Percentiles rank a stretch among this genome's conserved stretches.
Evolutionary conservation across 1,140 invertebrate species (phyloP).

Genomic region (Zaprionus kolodkinae): DNA sequence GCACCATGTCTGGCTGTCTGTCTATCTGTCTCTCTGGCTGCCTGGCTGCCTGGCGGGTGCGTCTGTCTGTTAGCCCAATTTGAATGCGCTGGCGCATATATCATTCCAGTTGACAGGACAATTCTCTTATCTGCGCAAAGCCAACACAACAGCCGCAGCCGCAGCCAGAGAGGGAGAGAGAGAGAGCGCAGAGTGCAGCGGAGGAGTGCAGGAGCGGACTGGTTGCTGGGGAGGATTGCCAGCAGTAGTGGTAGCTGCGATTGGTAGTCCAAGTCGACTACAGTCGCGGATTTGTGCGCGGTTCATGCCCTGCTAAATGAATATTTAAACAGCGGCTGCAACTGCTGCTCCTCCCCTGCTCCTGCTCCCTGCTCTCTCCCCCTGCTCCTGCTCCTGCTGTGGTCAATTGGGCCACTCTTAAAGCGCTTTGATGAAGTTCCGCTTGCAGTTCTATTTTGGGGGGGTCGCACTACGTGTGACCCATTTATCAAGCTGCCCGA

Average conservation of each 20-base stretch:
- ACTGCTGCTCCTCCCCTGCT: not conserved
- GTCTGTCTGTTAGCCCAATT: constrained; percentile 79
- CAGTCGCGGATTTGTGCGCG: constrained; percentile 17
- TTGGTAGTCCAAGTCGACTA: constrained; percentile 6
- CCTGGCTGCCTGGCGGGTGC: not conserved
- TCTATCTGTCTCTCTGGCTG: constrained; percentile 22
- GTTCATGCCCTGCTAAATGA: constrained; percentile 60
- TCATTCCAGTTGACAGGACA: constrained; percentile 84
- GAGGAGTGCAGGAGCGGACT: no score
- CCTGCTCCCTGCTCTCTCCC: not conserved
- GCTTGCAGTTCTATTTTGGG: constrained; percentile 44
- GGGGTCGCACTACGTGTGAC: constrained; percentile 61
- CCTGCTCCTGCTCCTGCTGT: constrained; percentile 10
- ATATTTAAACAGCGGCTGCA: constrained; percentile 67
- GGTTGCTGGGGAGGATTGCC: no score
- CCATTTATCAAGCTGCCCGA: constrained; percentile 74
- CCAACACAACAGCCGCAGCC: constrained; percentile 80
- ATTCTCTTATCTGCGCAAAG: constrained; percentile 84
- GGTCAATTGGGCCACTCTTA: constrained; percentile 43
- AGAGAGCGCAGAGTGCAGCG: no score
- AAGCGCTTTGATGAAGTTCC: constrained; percentile 68
- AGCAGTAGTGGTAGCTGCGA: not conserved
- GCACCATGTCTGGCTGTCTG: constrained; percentile 43
- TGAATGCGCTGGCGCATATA: constrained; percentile 84
- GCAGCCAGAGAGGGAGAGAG: constrained; percentile 18